Base-by-base conservation (phyloP, 30 jellyfish, hydroid and myxozoan species). In the Turritopsis rubra region DNA sequence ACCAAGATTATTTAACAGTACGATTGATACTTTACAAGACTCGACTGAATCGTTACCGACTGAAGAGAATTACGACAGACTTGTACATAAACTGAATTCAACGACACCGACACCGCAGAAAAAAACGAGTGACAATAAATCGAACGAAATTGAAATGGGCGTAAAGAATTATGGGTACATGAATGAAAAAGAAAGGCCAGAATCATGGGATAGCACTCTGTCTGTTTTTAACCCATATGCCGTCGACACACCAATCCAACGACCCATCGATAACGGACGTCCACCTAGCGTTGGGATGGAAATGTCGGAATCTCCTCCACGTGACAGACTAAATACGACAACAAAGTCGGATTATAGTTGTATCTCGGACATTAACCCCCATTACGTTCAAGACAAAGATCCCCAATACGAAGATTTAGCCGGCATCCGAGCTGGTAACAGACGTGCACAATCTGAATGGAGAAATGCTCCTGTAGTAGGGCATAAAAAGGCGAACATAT, bases 81-180 rank as follows among this genome's bases (percentile, higher is more conserved):
- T 68, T n/a, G 77, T 22, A 0, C 30, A n/a, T 68, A 23, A 9
- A 22, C 9, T n/a, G 9, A n/a, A 23, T n/a, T 23, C 77, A 68
- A 1, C 77, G 30, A 68, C 9, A n/a, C 9, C 77, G 19, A 9
- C 77, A n/a, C 9, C 9, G 21, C 31, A 68, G n/a, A n/a, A 21
- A 23, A 21, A 60, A 60, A 60, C 73, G 21, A 23, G 19, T 18
- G 21, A 68, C 31, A 19, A 68, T 17, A 68, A 68, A 68, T 27
- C 77, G 13, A 52, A 74, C 28, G 65, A 74, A 29, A 74, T 74
- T 24, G 82, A 74, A 29, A 74, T 74, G 82, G 82, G 82, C 41
- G 82, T 74, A 18, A 26, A 74, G 54, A 74, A 74, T 74, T 74
- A 74, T 30, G 82, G 82, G n/a, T 74, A 74, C 72, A 29, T 26